phyloP scores from a whole-genome alignment of 1,140 invertebrate species.

The Ooceraea biroi region DNA sequence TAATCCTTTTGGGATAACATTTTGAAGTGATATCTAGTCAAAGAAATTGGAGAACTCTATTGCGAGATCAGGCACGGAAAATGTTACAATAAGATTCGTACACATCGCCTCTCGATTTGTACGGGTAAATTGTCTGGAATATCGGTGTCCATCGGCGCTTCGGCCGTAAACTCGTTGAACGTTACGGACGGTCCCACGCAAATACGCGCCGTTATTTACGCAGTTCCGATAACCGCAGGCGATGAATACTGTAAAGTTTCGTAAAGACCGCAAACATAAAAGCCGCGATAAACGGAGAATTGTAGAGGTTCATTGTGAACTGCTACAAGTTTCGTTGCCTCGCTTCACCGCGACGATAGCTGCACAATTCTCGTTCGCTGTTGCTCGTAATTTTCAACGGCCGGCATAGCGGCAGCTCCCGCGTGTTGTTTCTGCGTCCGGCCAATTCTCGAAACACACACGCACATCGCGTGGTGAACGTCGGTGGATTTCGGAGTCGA shows the following conservation, averaged over 20 bases:
- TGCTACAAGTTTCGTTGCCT: slow-evolving; percentile 41
- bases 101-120: slow-evolving; percentile 15
- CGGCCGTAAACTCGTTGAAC: slow-evolving; percentile 14
- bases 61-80: not conserved
- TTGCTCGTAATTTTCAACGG: slow-evolving; percentile 57
- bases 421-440: slow-evolving; percentile 7
- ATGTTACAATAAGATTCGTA: not conserved
- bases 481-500: slow-evolving; percentile 18
- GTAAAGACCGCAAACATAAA: slow-evolving; percentile 54
- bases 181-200: slow-evolving; percentile 1
- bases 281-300: slow-evolving; percentile 64
- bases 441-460: slow-evolving; percentile 31
- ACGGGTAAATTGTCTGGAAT: not conserved
- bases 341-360: slow-evolving; percentile 34
- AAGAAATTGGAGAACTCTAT: not conserved
- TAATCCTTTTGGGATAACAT: not conserved
- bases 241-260: slow-evolving; percentile 57
- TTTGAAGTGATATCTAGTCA: not conserved
- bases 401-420: not conserved
- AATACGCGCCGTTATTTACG: slow-evolving; percentile 55
- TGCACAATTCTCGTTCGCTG: slow-evolving; percentile 12
- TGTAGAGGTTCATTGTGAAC: slow-evolving; percentile 57
- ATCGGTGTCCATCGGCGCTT: not conserved
- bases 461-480: not conserved
- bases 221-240: slow-evolving; percentile 61